These are phyloP conservation scores for Metalampra italica DNA, from an alignment of 2,888 invertebrate species.

Conservation along the genomic window DNA sequence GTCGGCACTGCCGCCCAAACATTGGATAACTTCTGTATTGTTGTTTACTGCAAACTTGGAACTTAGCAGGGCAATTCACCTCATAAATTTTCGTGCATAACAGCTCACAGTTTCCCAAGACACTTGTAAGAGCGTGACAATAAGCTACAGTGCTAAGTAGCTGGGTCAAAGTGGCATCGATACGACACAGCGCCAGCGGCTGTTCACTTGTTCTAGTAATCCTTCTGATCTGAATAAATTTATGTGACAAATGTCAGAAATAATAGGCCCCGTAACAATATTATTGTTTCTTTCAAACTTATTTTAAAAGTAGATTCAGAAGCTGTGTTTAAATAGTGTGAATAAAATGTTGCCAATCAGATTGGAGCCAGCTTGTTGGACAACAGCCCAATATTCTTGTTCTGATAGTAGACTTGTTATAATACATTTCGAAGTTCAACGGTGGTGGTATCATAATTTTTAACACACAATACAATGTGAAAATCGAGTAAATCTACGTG, in stretches of 20 bases:
- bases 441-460: too few relatives aligned
- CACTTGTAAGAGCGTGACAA: constrained; percentile 68
- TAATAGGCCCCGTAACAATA: not conserved
- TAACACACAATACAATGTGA: too few relatives aligned
- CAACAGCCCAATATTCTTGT: not conserved
- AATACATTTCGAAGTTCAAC: not conserved
- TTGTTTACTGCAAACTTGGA: constrained; percentile 72
- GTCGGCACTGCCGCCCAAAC: constrained; percentile 44
- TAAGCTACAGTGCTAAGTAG: constrained; percentile 55
- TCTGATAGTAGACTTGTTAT: not conserved
- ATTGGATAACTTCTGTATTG: constrained; percentile 70
- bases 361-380: too few relatives aligned
- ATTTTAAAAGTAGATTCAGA: too few relatives aligned
- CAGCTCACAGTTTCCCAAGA: constrained; percentile 70
- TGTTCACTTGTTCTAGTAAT: constrained; percentile 29
- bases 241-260: not conserved
- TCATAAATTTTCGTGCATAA: constrained; percentile 74
- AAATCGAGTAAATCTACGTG: too few relatives aligned
- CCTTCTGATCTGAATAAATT: constrained; percentile 8
- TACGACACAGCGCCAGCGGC: constrained; percentile 13
- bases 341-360: too few relatives aligned
- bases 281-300: not conserved
- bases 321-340: not conserved
- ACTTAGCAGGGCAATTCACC: constrained; percentile 65
- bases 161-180: constrained; percentile 9